Conservation (phyloP, 1,140 invertebrate species). For the Drosophila ironensis region DNA sequence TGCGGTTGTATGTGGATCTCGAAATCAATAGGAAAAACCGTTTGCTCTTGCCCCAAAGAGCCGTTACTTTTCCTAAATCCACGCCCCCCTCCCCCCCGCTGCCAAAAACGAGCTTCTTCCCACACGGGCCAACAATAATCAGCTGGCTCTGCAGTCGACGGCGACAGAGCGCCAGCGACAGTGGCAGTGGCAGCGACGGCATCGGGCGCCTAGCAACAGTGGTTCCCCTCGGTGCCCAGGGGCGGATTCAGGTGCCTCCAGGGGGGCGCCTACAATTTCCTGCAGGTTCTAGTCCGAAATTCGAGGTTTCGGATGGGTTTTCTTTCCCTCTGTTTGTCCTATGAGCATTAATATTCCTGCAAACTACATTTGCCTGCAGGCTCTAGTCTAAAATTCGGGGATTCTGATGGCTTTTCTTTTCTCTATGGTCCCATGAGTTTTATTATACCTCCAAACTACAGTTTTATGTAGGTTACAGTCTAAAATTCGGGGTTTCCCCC, state of each 20-base stretch:
- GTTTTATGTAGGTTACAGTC: too few species aligned
- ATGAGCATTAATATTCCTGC: too few species aligned
- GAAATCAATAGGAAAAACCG: conserved; percentile 50
- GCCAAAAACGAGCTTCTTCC: too few species aligned
- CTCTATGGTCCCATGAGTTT: too few species aligned
- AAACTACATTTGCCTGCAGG: too few species aligned
- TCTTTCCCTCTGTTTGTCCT: too few species aligned
- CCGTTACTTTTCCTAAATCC: conserved; percentile 47
- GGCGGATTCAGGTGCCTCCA: neutral
- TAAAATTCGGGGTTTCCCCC: too few species aligned
- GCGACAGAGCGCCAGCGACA: conserved; percentile 10
- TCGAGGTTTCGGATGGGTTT: neutral
- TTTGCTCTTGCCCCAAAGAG: conserved; percentile 35
- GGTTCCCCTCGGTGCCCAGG: conserved; percentile 24
- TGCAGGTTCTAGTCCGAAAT: neutral
- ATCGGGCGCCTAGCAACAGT: conserved; percentile 40
- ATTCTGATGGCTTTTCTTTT: too few species aligned
- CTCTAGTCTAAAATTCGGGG: too few species aligned
- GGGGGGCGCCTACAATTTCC: neutral
- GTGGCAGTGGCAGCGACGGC: conserved; percentile 15
- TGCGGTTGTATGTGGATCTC: conserved; percentile 15
- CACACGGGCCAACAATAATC: conserved; percentile 30
- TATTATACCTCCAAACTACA: too few species aligned
- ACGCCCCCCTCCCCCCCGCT: neutral
- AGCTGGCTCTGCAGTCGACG: conserved; percentile 41